Evolutionary conservation across 2,888 invertebrate species (phyloP), one percentile per base, ranked within the genome.

Genomic region (Alviniconcha strummeri): DNA sequence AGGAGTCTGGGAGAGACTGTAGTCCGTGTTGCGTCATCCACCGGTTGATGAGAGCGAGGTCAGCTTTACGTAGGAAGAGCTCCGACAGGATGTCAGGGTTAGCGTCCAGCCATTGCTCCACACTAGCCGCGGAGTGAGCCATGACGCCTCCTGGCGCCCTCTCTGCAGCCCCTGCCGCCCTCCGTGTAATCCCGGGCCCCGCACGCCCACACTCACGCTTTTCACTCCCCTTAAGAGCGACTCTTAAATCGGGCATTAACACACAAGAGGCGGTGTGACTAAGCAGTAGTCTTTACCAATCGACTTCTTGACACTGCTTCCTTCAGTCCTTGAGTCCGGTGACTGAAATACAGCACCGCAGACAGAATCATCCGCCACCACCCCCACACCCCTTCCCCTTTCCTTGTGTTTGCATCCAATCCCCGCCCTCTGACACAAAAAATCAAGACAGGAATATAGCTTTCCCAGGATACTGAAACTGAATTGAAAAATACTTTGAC

Each of bases 41-140:
- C 84, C 93, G 94, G 91, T 95, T 95, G 81, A 95, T 92, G 36
- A 94, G 90, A 2, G 87, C 87, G 4, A 94, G 87, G 86, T 95
- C 94, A n/a, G 94, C 94, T 88, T 94, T 94, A 85, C 93, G 92
- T 69, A 95, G 88, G 88, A 95, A 94, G 87, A 94, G 94, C 86
- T 95, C 94, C 83, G 94, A 92, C 86, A 93, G 92, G 77, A 92
- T 92, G 56, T 93, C 93, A 0, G 94, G 93, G 88, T 95, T 94
- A 56, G 91, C 90, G 86, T 95, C 94, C 84, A 95, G 90, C 94
- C 94, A 95, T 85, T 93, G 93, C 87, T 95, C 94, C 54, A 95
- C 94, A 82, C 94, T 94, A 76, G 90, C 88, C 85, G 91, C 90
- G 5, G 90, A 87, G 36, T 89, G 83, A 17, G 82, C 69, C 64